Base-by-base conservation (phyloP, 2,797 vertebrate genomes). In the Knipowitschia caucasica region DNA sequence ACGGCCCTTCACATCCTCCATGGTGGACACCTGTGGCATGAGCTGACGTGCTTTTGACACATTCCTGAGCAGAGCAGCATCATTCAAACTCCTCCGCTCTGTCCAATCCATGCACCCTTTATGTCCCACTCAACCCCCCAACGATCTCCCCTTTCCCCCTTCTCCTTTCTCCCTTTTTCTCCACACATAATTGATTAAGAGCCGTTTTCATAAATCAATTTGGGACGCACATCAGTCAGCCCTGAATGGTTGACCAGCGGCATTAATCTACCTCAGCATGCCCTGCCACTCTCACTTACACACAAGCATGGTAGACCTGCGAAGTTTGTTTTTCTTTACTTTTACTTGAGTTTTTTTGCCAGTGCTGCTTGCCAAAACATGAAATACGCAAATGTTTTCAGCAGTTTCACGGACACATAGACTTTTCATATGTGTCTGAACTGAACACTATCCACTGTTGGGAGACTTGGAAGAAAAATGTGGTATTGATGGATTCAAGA, bases 181-280 rank as follows among this genome's bases (percentile, higher is more conserved):
- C 92, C 93, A 94, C 94, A 65, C 94, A 94, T 97, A 98, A 97
- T 96, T 95, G 96, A 98, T 98, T 96, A 95, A 91, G 89, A 91
- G 73, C 82, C 78, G 62, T 88, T 95, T 94, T 94, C 93, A 97
- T 96, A 96, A 96, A 97, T 95, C 95, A 96, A 97, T 98, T 98
- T 96, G 96, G 92, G 93, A 98, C 86, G 95, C 93, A 95, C 94
- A 96, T 98, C 95, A 96, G 93, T 98, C 95, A 96, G 92, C 89
- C 88, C 83, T 94, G 92, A 96, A 97, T 94, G 92, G 92, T 89
- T 62, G 74, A 66, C 74, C 61, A 42, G 60, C 25, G 14, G 69
- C 82, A 82, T 88, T 86, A 84, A 86, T 86, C 83, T 78, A 79
- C 84, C 78, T 84, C 84, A 84, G 80, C 82, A 83, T 80, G 77